These are phyloP conservation scores for Leptopilina myrica DNA, from an alignment of 2,888 invertebrate genomes.

Conservation along the genomic window DNA sequence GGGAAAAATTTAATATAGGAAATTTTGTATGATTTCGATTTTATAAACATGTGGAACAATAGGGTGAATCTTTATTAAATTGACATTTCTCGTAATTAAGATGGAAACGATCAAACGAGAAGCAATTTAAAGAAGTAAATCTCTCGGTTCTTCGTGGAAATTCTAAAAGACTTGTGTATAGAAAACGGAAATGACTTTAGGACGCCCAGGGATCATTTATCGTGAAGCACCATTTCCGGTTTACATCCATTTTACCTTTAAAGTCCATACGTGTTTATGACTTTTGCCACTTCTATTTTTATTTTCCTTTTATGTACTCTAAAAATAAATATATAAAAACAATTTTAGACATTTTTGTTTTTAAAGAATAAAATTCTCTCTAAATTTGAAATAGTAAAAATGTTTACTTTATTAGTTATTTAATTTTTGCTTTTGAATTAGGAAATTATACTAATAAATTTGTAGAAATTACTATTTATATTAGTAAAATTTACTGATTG, in stretches of 20 bases:
- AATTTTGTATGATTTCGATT: not conserved
- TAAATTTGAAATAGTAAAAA: too few species aligned
- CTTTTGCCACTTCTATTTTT: not conserved
- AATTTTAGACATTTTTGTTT: not conserved
- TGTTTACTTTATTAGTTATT: too few species aligned
- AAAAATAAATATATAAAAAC: not conserved
- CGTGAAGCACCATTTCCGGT: conserved; percentile 31
- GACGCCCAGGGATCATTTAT: conserved; percentile 29
- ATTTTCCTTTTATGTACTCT: not conserved
- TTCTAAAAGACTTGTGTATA: not conserved
- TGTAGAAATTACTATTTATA: too few species aligned
- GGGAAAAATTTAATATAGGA: too few species aligned
- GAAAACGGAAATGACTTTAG: conserved; percentile 30
- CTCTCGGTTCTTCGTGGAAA: not conserved
- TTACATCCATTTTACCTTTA: conserved; percentile 14
- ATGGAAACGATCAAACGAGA: not conserved
- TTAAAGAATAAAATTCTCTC: too few species aligned
- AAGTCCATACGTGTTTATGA: not conserved
- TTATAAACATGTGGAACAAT: not conserved
- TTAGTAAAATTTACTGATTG: too few species aligned
- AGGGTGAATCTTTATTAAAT: conserved; percentile 5
- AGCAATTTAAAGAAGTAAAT: conserved; percentile 1
- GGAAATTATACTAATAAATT: too few species aligned
- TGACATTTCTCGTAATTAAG: not conserved
- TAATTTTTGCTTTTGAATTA: too few species aligned